Base-by-base conservation (phyloP, 2,113 vertebrate species). In the Paradisaea rubra region DNA sequence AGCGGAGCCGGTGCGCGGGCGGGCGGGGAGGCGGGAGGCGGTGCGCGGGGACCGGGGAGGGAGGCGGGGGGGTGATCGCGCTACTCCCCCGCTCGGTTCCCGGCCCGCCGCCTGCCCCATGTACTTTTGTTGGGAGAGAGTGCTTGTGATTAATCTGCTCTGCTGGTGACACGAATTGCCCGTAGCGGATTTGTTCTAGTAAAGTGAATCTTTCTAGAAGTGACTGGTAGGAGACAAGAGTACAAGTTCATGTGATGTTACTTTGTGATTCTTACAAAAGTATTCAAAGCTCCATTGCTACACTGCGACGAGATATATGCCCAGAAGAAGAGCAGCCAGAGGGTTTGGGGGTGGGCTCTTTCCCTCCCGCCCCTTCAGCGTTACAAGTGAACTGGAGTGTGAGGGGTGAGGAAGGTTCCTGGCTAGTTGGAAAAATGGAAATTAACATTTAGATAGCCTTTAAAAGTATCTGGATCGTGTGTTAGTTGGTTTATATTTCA, bases 151-250 rank as follows among this genome's bases (percentile, higher is more conserved):
- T 95, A 94, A 97, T 96, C 94, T 95, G 81, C 78, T 53, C 81
- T 91, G 80, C 92, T 91, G 97, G 95, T 96, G 97, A 95, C 97
- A 94, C 97, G 96, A 72, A 97, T 97, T 95, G 95, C 94, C 89
- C 91, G 91, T 96, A 96, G 93, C 96, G 94, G 97, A 90, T 97
- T 96, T 96, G 96, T 93, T 95, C 85, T 94, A 94, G 96, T 93
- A 95, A 97, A 97, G 96, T 96, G 95, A 97, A 88, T 97, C 85
- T 97, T 97, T 94, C 91, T 97, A 95, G 95, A 96, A 98, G 94
- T 95, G 79, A 74, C 85, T 96, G 94, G 94, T 96, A 93, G 95
- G 92, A 96, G 94, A 94, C 78, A 42, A 44, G 93, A 96, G 88
- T 86, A 83, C 93, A 96, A 97, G 95, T 96, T 96, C 69, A 93